Evolutionary conservation across 2,113 vertebrate species (phyloP), one percentile per base, ranked within the genome.

Genomic region (Australoheros scitulus): DNA sequence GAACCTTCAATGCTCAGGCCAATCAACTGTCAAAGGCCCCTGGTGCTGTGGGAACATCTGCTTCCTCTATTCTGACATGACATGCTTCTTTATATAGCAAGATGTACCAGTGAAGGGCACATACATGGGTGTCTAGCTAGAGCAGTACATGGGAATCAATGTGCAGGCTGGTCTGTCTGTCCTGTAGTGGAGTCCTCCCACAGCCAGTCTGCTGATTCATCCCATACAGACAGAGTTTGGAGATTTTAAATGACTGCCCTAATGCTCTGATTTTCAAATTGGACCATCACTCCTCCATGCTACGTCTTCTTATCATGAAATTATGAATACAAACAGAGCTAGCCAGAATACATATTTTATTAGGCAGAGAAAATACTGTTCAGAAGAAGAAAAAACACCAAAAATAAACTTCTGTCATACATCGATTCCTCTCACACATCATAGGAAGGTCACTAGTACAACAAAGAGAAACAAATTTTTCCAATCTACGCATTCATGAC

Each of bases 331-430:
- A 86, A 56, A 77, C 81, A 43, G 82, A 77, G 64, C 64, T 95
- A 95, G 94, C 93, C 93, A 96, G 95, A 96, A 96, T 95, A 95
- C 93, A 89, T 89, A 76, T 90, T 94, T 95, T 94, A 94, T 95
- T 96, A 93, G 90, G 92, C 94, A 95, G 94, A 96, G 92, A 95
- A 95, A 95, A 96, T 94, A 94, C 92, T 94, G 88, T 94, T 92
- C 85, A 92, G 93, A 94, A 88, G 86, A 91, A 91, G 91, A 91
- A 87, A 87, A 93, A 84, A 93, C 92, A 94, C 92, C 88, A 94
- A 95, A 95, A 95, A 95, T 95, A 94, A 91, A 91, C 77, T 92
- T 86, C 86, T 92, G 88, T 92, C 92, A 79, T 81, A 93, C 92
- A 91, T 84, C 8, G 11, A 76, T 83, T 94, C 80, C 84, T 90